Percentiles rank a stretch among this genome's conserved stretches.
Conservation (phyloP, 2,888 invertebrate species). For the Bellardia pandia region DNA sequence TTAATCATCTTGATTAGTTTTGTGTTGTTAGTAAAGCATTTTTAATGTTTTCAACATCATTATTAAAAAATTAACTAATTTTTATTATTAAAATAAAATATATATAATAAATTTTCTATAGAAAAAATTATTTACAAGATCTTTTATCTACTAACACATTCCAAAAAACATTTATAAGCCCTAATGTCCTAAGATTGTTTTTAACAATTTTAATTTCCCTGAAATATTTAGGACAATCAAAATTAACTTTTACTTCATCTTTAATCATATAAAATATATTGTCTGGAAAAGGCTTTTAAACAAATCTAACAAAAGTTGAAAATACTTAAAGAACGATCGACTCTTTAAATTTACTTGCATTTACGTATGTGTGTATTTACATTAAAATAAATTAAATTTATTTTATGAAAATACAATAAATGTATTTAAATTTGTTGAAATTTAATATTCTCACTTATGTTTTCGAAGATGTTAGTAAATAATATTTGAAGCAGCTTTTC, state of each 20-base stretch:
- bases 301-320: too few species aligned
- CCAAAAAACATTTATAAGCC: conserved; percentile 52
- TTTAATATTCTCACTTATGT: neutral
- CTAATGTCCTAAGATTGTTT: neutral
- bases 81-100: conserved; percentile 34
- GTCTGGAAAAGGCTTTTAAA: too few species aligned
- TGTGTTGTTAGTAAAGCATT: conserved; percentile 60
- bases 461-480: conserved; percentile 9
- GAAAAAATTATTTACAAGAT: conserved; percentile 41
- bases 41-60: conserved; percentile 65
- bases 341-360: too few species aligned
- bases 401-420: too few species aligned
- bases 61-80: conserved; percentile 61
- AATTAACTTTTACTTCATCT: too few species aligned
- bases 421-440: too few species aligned
- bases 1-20: conserved; percentile 42
- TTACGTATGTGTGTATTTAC: too few species aligned
- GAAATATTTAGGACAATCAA: too few species aligned
- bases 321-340: too few species aligned
- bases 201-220: neutral
- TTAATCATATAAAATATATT: too few species aligned
- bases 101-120: conserved; percentile 50
- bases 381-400: too few species aligned
- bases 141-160: conserved; percentile 44
- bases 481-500: neutral